A percentile compares a stretch with the other conserved stretches of the same genome.
phyloP scores from a whole-genome alignment of 2,113 vertebrate species.

The Calidris pygmaea region DNA sequence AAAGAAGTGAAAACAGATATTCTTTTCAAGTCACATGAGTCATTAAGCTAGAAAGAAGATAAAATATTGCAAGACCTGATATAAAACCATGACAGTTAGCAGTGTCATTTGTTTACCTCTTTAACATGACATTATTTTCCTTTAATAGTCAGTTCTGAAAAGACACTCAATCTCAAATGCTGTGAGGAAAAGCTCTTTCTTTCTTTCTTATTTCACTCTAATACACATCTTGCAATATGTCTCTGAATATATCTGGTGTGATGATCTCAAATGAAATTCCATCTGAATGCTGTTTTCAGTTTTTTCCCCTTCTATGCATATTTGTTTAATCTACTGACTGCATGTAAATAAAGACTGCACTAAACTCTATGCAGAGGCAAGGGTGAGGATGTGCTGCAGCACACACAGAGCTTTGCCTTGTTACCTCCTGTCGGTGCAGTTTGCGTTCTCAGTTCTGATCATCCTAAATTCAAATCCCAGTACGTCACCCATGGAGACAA shows the following conservation, averaged over 20 bases:
- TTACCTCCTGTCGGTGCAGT: neutral
- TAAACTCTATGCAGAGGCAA: neutral
- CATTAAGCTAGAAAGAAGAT: neutral
- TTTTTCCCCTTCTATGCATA: neutral
- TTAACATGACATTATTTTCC: neutral
- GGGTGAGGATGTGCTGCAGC: neutral
- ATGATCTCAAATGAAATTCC: neutral
- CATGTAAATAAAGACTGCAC: neutral
- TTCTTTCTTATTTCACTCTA: neutral
- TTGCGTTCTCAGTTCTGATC: neutral
- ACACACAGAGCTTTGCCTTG: neutral
- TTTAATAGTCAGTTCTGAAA: neutral
- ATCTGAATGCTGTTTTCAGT: neutral
- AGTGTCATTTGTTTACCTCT: neutral
- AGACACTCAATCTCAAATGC: neutral
- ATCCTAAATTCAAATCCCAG: neutral
- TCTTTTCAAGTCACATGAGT: neutral
- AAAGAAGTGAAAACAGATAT: conserved; percentile 22
- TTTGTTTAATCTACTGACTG: neutral
- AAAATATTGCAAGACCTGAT: neutral
- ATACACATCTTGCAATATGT: neutral
- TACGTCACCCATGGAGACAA: neutral
- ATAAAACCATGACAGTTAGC: neutral
- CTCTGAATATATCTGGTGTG: neutral
- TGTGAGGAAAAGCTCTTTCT: neutral